Base-by-base conservation (phyloP, 2,888 invertebrate genomes). In the Diarsia brunnea region DNA sequence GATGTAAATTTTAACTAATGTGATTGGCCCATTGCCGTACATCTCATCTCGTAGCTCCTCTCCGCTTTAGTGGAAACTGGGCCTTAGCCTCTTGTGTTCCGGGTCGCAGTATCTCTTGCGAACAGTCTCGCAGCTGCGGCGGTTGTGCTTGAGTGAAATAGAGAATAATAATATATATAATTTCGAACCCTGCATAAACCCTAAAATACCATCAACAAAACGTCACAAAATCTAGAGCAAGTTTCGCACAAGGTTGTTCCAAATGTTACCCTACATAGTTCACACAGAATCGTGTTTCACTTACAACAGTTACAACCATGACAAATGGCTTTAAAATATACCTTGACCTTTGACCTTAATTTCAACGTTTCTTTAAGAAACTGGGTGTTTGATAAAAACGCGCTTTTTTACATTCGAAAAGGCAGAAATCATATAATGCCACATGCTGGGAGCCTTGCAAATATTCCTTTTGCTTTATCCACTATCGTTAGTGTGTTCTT, bases 271-370 rank as follows among this genome's bases (percentile, higher is more conserved):
- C 61, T 21, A 61, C 61, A 61, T 61, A 61, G 4, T 45, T 19
- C 19, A 27, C 43, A 19, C 27, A 55, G 12, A n/a, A 21, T 53
- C 14, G 31, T 58, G 38, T 61, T 61, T 38, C 38, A 61, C 14
- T 58, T 14, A 21, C 24, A 24, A 58, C 31, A 61, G 8, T 58
- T 14, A 21, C 43, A 27, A 58, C 27, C 43, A 43, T 55, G 55
- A 68, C 38, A 38, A 58, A 45, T 27, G 19, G 27, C 58, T 58
- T 69, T 58, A 58, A 68, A 69, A 69, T 21, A 43, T 16, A 45
- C 69, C 45, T 58, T 69, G 69, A 55, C 24, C 55, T 21, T 60
- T 31, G 60, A 12, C 38, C 21, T 21, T 61, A 38, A 61, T 12
- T 31, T 61, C 12, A 38, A 61, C 38, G 38, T 38, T 38, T 38